Evolutionary conservation across 1,140 invertebrate genomes (phyloP), one percentile per base, ranked within the genome.

Genomic region (Tigriopus japonicus): DNA sequence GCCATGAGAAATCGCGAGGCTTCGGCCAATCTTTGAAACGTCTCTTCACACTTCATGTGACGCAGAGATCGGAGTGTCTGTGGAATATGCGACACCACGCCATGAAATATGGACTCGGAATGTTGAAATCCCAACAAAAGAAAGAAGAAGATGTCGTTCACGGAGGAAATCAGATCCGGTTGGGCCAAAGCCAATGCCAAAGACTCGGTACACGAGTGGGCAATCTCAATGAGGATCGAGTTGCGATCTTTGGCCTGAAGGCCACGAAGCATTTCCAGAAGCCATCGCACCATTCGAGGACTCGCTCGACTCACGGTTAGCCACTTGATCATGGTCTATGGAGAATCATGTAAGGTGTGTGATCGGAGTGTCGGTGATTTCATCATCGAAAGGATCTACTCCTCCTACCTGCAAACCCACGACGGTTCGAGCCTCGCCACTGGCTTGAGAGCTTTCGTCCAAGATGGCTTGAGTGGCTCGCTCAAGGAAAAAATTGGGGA

Each of bases 51-150:
- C 45, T 49, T 21, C 45, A 49, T 17, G 45, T 17, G n/a, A 10
- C n/a, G 3, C 21, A 17, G 6, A 6, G 45, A 49, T 49, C 45
- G n/a, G n/a, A 58, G 41, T n/a, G 42, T 41, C 17, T 58, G 24
- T 17, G 23, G 55, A 7, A 58, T 17, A 17, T 28, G 28, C 3
- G 55, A 14, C 35, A 58, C 14, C 3, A 42, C 14, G 13, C 55
- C 15, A 43, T 58, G 55, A 42, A 58, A 58, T 3, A 23, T 41
- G 23, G 41, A 41, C 35, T 58, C 55, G 1, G 55, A 58, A n/a
- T 58, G 55, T 23, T 58, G 55, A 58, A 58, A 58, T 24, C 55
- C 55, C 55, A 58, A 17, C 5, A 58, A 58, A 2, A 58, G 28
- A 24, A 41, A 58, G 40, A 58, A 58, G 42, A 58, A 58, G 15